Evolutionary conservation across 2,888 invertebrate genomes (phyloP).

Genomic region (Octonoba sinensis): DNA sequence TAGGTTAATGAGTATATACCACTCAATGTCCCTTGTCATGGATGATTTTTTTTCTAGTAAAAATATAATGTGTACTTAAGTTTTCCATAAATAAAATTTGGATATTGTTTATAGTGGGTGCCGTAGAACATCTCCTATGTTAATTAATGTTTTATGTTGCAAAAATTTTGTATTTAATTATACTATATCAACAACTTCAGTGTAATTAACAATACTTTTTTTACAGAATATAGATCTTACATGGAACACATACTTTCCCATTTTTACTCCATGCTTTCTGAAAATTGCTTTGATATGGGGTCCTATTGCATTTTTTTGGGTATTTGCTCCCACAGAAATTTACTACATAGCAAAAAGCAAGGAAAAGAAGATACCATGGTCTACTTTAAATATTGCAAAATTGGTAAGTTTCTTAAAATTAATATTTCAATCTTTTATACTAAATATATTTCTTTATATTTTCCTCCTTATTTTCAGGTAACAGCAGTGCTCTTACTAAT

Average conservation of each 20-base stretch:
- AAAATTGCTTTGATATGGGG: slow-evolving; percentile 90
- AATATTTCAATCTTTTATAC: background rate
- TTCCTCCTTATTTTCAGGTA: slow-evolving; percentile 16
- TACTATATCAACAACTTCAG: background rate
- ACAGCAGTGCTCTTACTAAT: slow-evolving; percentile 23
- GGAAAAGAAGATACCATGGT: slow-evolving; percentile 56
- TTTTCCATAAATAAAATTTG: too few relatives aligned
- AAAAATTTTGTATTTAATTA: slow-evolving; percentile 23
- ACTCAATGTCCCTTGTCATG: too few relatives aligned
- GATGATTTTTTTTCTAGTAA: too few relatives aligned
- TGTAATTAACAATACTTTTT: slow-evolving; percentile 52
- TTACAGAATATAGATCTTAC: slow-evolving; percentile 82
- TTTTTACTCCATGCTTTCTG: slow-evolving; percentile 91
- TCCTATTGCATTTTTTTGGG: slow-evolving; percentile 88
- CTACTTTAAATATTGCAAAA: slow-evolving; percentile 59
- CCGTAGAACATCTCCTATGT: too few relatives aligned
- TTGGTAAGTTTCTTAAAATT: slow-evolving; percentile 25
- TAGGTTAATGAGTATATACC: too few relatives aligned
- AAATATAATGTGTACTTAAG: too few relatives aligned
- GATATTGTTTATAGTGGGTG: too few relatives aligned
- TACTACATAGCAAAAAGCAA: slow-evolving; percentile 37
- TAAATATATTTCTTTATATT: background rate
- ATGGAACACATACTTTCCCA: slow-evolving; percentile 85
- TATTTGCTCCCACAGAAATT: slow-evolving; percentile 79
- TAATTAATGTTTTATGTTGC: too few relatives aligned